These are phyloP conservation scores for Orussus abietinus DNA, from an alignment of 1,140 invertebrate genomes.

Conservation along the genomic window DNA sequence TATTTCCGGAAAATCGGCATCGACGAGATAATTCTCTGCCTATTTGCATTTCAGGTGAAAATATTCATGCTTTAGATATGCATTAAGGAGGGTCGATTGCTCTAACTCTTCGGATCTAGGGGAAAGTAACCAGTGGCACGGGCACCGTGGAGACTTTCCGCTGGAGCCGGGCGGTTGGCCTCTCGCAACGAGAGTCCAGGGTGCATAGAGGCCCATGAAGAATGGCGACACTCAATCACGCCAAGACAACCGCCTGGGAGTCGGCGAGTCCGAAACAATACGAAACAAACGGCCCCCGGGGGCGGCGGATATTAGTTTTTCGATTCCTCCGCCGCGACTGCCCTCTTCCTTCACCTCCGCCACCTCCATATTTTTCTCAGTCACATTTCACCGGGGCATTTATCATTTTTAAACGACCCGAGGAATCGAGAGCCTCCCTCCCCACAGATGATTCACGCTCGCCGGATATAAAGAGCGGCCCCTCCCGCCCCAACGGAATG, in stretches of 20 bases:
- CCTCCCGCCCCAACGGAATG: constrained; percentile 23
- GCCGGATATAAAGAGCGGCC: constrained; percentile 46
- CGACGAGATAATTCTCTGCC: too few relatives aligned
- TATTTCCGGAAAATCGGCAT: too few relatives aligned
- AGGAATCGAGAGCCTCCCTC: constrained; percentile 25
- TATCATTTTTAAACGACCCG: constrained; percentile 48
- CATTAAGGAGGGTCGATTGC: too few relatives aligned
- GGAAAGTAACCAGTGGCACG: too few relatives aligned
- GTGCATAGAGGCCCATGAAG: constrained; percentile 38
- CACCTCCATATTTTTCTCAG: constrained; percentile 43
- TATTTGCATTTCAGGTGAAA: too few relatives aligned
- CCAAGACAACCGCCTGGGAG: constrained; percentile 38
- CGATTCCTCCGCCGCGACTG: constrained; percentile 32
- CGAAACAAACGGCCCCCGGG: constrained; percentile 47
- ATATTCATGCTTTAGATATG: too few relatives aligned
- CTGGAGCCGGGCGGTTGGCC: too few relatives aligned
- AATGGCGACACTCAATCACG: constrained; percentile 49
- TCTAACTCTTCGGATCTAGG: too few relatives aligned
- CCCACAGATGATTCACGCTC: constrained; percentile 42
- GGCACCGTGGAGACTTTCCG: too few relatives aligned
- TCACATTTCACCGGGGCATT: constrained; percentile 45
- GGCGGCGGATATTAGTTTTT: constrained; percentile 53
- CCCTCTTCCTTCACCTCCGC: constrained; percentile 18
- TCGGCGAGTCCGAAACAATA: constrained; percentile 43
- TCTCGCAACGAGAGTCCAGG: too few relatives aligned